Base-by-base conservation (phyloP, 1,140 invertebrate species). In the Nixonia krombeini region DNA sequence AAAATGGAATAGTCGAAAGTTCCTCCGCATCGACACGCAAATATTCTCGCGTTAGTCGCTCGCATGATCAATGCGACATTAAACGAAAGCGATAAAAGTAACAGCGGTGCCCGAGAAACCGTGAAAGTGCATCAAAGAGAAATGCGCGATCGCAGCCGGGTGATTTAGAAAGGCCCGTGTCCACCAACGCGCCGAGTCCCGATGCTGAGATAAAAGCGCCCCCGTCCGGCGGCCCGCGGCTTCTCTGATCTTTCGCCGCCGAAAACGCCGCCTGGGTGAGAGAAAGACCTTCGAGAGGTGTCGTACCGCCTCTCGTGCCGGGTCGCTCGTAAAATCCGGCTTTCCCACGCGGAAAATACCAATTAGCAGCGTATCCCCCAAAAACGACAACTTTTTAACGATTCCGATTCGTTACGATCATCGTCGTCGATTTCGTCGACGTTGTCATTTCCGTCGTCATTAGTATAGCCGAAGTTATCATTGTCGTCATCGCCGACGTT, bases 151-250 rank as follows among this genome's bases (percentile, higher is more conserved):
- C n/a, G 21, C 21, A 21, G 21, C 6, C 2, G 2, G 2, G 21
- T 21, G 2, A 70, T 70, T 70, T 64, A 64, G 67, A 70, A 70
- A 64, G 61, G 61, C 53, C 47, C 38, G 37, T 68, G 75, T 78
- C 77, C 74, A 68, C 73, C 77, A 72, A 81, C 75, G 79, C 75
- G 58, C 55, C n/a, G 63, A 65, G 65, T 44, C 59, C 58, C 70
- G 78, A 81, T 80, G 63, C 49, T 41, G 59, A 69, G 75, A 78
- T 80, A 74, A 76, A 78, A n/a, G n/a, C n/a, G 64, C 63, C 47
- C 56, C 8, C 31, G 18, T 50, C 64, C 51, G n/a, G 9, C 23
- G 26, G 4, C n/a, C 7, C 58, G 53, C 50, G 45, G 62, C 42
- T 15, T 45, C 13, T 75, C 37, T 73, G 73, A 74, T 74, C 35